A percentile compares a stretch with the other conserved stretches of the same genome.
Evolutionary conservation across 2,888 invertebrate species (phyloP).

Genomic region (Drosophila anomalata): DNA sequence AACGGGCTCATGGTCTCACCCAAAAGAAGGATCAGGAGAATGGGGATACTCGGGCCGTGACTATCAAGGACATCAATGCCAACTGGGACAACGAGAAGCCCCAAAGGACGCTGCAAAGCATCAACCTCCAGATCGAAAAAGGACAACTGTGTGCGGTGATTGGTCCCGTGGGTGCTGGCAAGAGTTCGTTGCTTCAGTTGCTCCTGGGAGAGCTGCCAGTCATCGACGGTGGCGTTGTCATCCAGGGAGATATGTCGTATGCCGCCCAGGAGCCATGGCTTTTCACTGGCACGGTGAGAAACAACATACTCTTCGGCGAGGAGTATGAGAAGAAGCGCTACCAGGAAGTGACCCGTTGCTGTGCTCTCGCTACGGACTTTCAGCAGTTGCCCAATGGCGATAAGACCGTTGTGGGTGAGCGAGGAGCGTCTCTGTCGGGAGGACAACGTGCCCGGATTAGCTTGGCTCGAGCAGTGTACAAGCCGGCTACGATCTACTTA

Average conservation of each 20-base stretch:
- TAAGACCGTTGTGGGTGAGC: conserved; percentile 89
- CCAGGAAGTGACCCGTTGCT: conserved; percentile 85
- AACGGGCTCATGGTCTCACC: conserved; percentile 74
- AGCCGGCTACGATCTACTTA: conserved; percentile 89
- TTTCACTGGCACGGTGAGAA: conserved; percentile 86
- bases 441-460: conserved; percentile 91
- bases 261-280: conserved; percentile 90
- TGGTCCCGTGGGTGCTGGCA: conserved; percentile 95
- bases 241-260: conserved; percentile 86
- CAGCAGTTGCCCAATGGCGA: conserved; percentile 88
- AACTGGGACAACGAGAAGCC: conserved; percentile 85
- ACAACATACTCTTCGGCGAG: conserved; percentile 91
- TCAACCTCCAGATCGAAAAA: conserved; percentile 86
- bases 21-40: conserved; percentile 69
- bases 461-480: conserved; percentile 90
- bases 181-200: conserved; percentile 85
- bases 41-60: conserved; percentile 78
- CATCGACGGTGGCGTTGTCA: conserved; percentile 84
- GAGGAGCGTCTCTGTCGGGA: conserved; percentile 89
- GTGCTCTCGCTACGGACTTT: conserved; percentile 82
- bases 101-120: conserved; percentile 85
- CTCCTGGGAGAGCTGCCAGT: conserved; percentile 87
- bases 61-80: conserved; percentile 84
- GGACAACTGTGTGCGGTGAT: conserved; percentile 91
- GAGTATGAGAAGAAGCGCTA: conserved; percentile 87